Evolutionary conservation across 2,113 vertebrate species (phyloP).

Genomic region (Rhinopomastus cyanomelas): DNA sequence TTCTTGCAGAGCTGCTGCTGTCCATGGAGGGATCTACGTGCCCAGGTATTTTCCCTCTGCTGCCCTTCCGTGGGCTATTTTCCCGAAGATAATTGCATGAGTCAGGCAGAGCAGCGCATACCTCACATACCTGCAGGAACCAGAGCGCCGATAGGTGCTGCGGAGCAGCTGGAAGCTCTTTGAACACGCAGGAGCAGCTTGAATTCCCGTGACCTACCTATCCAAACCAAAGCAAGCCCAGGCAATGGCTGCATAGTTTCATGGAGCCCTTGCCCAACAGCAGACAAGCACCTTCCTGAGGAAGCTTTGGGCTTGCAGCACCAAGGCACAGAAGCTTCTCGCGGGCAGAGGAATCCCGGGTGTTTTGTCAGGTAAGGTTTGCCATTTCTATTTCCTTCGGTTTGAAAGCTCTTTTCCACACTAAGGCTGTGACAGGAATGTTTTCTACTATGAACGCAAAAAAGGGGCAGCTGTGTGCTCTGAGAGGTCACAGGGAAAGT

Average conservation of each 20-base stretch:
- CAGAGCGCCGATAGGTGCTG: conserved; percentile 28
- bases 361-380: conserved; percentile 59
- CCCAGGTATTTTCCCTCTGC: neutral
- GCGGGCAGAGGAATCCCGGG: neutral
- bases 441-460: neutral
- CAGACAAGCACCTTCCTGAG: conserved; percentile 37
- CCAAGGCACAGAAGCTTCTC: neutral
- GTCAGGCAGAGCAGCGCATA: conserved; percentile 31
- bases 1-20: neutral
- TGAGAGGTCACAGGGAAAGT: neutral
- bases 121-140: conserved; percentile 17
- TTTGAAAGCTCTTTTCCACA: neutral
- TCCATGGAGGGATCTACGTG: neutral
- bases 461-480: accelerated
- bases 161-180: conserved; percentile 54
- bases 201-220: conserved; percentile 72
- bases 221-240: conserved; percentile 75
- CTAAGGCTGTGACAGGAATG: neutral
- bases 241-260: conserved; percentile 77
- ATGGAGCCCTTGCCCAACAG: conserved; percentile 37
- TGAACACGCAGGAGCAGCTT: conserved; percentile 54
- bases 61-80: neutral
- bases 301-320: conserved; percentile 52
- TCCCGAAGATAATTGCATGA: conserved; percentile 62
- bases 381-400: neutral